Evolutionary conservation across 2,113 vertebrate genomes (phyloP), one percentile per base, ranked within the genome.

Genomic region (Corynorhinus townsendii): DNA sequence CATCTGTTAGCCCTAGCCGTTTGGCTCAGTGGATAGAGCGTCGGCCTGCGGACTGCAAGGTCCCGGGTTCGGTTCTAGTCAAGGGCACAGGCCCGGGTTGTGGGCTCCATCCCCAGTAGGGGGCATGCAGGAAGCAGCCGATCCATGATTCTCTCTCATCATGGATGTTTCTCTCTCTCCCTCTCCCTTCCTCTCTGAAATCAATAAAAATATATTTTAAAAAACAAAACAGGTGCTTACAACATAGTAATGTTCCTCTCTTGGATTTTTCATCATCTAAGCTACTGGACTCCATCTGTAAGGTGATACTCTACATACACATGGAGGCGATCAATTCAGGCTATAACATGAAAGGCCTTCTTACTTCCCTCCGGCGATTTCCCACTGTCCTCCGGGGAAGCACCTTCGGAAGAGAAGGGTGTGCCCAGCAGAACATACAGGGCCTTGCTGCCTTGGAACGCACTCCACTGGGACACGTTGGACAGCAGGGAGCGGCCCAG

Each of bases 401-500:
- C 11, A 3, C n/a, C 45, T 69, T 62, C 43, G n/a, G 90, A 20
- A 40, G 4, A 40, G 86, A 97, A 98, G 3, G 95, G 54, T 14
- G 5, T 76, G 79, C 80, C 93, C 35, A 97, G 86, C 40, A 98
- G 91, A 28, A 56, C 28, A 81, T 98, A 98, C 3, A 94, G n/a
- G 1, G 81, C 56, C 28, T 35, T 49, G 11, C 93, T 94, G 5
- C 71, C 69, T 7, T 38, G 89, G 45, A 98, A 98, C 14, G 79
- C 11, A 6, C 73, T 47, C 98, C 98, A 98, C 26, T 98, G 98
- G 0, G 79, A 3, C 1, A 8, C 35, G 6, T 97, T 95, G 15
- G 94, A 93, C 45, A 96, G 43, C 10, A 98, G 90, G 7, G 98
- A 98, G n/a, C 68, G 54, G 79, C 98, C 98, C 1, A 98, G 96